A percentile compares a stretch with the other conserved stretches of the same genome.
Conservation (phyloP, 2,888 invertebrate species). For the Anthophora plumipes region DNA sequence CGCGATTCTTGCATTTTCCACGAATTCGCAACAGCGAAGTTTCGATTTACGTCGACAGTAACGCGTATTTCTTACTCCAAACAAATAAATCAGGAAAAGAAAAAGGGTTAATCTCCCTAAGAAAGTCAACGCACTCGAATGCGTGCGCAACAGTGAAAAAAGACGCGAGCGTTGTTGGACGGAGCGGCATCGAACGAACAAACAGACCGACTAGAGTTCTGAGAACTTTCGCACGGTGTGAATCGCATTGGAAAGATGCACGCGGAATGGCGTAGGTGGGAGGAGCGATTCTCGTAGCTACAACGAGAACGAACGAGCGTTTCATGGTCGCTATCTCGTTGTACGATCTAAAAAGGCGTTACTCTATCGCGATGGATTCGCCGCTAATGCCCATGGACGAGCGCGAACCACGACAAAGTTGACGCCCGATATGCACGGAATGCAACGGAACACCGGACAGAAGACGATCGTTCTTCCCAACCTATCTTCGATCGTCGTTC, state of each 20-base stretch:
- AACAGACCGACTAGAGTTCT: not conserved
- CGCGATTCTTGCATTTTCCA: no score
- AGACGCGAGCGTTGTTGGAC: no score
- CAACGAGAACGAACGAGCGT: not conserved
- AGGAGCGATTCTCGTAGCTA: not conserved
- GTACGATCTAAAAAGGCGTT: no score
- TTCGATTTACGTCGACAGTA: not conserved
- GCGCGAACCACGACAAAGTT: conserved; percentile 22
- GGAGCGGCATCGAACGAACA: not conserved
- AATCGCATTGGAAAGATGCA: conserved; percentile 4
- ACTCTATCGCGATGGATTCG: no score
- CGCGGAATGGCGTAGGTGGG: not conserved
- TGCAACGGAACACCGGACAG: conserved; percentile 65
- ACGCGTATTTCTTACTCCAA: no score
- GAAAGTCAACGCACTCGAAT: not conserved
- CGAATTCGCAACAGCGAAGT: no score
- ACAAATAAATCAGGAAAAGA: no score
- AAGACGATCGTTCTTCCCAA: conserved; percentile 61
- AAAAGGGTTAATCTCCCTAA: no score
- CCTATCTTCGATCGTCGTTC: conserved; percentile 25
- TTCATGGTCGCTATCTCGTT: not conserved
- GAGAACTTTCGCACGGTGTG: conserved; percentile 50
- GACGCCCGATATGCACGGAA: conserved; percentile 73
- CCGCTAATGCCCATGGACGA: no score
- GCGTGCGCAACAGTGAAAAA: not conserved